Evolutionary conservation across 2,888 invertebrate species (phyloP), one percentile per base, ranked within the genome.

Genomic region (Eupithecia tripunctaria): DNA sequence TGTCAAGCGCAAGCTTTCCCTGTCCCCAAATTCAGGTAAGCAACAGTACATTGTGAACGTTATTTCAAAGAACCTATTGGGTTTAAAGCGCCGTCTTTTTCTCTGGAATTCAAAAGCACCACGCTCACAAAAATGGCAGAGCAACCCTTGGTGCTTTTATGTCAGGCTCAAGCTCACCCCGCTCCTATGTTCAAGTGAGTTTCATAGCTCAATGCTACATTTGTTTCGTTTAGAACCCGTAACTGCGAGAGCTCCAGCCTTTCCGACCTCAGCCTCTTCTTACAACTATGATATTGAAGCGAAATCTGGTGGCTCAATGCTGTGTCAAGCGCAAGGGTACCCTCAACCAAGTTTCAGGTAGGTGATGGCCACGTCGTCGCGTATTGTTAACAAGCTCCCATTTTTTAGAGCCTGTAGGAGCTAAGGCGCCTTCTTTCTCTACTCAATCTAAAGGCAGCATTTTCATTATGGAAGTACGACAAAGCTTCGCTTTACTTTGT

Each of bases 1-100:
- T 97, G 97, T 89, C 97, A 96, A 88, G 96, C 97, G 79, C 97
- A 97, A 95, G 97, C 96, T 82, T 96, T 95, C 90, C 97, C 97
- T 82, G 95, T 96, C 86, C 96, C 96, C 81, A 83, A 91, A 81
- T 94, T 94, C 92, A 94, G 94, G 93, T 94, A 90, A 93, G 92
- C 73, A 67, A 70, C 72, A 65, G 68, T 70, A 67, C 72, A 59
- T 73, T 47, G 25, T 65, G 59, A 29, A 64, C 38, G 47, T 75
- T 79, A 84, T 83, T 88, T 86, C 86, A 91, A 89, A 96, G 95
- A 95, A 89, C 95, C 96, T 73, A 94, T 95, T 78, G 95, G 95
- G 82, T 95, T 95, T 75, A 95, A 95, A 88, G 95, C 95, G 81
- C 95, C 96, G 21, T 90, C 95, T 73, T 95, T 96, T 88, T 94